phyloP scores from a whole-genome alignment of 2,888 invertebrate genomes.

The Flexamia atlantica region DNA sequence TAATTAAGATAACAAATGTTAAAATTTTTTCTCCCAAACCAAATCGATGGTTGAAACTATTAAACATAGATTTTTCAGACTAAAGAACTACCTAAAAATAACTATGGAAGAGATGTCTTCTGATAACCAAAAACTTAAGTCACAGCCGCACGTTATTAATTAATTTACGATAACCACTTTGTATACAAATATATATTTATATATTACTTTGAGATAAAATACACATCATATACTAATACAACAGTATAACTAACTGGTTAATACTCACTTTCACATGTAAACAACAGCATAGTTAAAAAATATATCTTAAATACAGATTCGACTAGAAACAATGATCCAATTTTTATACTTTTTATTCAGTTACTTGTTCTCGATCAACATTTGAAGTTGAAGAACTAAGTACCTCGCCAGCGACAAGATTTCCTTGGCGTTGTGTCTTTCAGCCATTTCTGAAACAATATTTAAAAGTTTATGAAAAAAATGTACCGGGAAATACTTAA shows the following conservation, averaged over 20 bases:
- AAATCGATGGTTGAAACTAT: neutral
- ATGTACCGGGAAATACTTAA: too few species aligned
- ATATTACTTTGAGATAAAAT: slow-evolving; percentile 40
- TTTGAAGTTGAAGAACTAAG: slow-evolving; percentile 92
- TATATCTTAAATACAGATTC: slow-evolving; percentile 44
- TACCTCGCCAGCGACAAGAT: slow-evolving; percentile 91
- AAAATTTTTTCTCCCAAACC: neutral
- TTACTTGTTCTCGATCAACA: slow-evolving; percentile 94
- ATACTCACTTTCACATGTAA: slow-evolving; percentile 35
- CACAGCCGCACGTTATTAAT: slow-evolving; percentile 53
- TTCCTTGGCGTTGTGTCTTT: slow-evolving; percentile 91
- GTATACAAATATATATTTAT: slow-evolving; percentile 13
- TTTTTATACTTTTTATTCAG: slow-evolving; percentile 16
- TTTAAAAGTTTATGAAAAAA: too few species aligned
- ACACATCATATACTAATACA: slow-evolving; percentile 37
- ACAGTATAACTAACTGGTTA: slow-evolving; percentile 15
- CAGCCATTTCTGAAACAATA: slow-evolving; percentile 93
- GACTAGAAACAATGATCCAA: slow-evolving; percentile 46
- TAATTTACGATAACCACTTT: slow-evolving; percentile 16
- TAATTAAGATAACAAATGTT: neutral
- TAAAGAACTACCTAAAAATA: neutral
- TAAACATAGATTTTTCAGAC: neutral
- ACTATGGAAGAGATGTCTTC: neutral
- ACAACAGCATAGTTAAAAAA: slow-evolving; percentile 53
- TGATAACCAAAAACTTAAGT: slow-evolving; percentile 13